phyloP scores from a whole-genome alignment of 2,888 invertebrate species.

The Patella ulyssiponensis region DNA sequence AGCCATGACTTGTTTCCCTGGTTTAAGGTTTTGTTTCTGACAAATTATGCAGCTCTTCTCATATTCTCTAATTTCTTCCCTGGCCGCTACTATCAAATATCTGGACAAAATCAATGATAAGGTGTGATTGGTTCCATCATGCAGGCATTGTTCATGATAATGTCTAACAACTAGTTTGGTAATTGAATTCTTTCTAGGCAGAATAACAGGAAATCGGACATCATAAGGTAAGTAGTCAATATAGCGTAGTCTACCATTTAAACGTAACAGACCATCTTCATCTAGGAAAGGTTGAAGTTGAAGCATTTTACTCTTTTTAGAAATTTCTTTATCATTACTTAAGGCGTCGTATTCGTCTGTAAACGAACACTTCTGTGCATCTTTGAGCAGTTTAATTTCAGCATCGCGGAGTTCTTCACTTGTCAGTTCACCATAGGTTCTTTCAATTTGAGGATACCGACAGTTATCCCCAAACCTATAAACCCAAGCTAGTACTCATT shows the following conservation, averaged over 20 bases:
- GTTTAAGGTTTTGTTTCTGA: conserved; percentile 20
- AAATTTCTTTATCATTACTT: neutral
- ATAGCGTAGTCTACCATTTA: conserved; percentile 11
- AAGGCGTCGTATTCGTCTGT: conserved; percentile 19
- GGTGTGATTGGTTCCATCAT: conserved; percentile 30
- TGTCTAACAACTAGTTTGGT: conserved; percentile 29
- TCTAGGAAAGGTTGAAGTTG: conserved; percentile 23
- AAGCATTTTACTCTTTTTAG: conserved; percentile 14
- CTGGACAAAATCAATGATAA: conserved; percentile 22
- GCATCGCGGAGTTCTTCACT: conserved; percentile 17
- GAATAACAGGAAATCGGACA: conserved; percentile 29
- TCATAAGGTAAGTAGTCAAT: conserved; percentile 25
- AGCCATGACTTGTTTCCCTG: conserved; percentile 24
- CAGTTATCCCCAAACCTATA: conserved; percentile 29
- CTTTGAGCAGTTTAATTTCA: conserved; percentile 15
- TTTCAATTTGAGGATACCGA: neutral
- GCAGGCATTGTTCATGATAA: conserved; percentile 24
- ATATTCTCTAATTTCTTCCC: conserved; percentile 30
- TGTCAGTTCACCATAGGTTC: conserved; percentile 18
- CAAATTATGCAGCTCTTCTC: conserved; percentile 23
- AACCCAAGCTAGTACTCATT: conserved; percentile 14
- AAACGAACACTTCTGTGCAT: conserved; percentile 25
- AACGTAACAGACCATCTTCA: conserved; percentile 25
- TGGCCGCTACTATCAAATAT: conserved; percentile 34
- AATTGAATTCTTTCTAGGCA: conserved; percentile 28